Evolutionary conservation across 2,797 vertebrate species (phyloP).

Genomic region (Sebastes iracundus): DNA sequence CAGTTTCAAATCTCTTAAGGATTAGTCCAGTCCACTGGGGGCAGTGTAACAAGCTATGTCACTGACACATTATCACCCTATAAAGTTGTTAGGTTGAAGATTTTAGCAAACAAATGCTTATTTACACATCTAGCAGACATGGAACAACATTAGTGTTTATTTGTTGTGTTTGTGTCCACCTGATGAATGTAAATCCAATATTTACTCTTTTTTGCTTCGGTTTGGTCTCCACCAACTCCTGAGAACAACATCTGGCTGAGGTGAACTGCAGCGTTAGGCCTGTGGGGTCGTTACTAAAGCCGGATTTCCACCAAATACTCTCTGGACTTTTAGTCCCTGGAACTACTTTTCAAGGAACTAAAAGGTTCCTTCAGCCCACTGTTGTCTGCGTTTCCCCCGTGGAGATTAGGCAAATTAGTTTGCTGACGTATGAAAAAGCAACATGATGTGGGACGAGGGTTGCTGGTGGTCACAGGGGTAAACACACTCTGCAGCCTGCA

Average conservation of each 20-base stretch:
- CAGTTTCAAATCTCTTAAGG: neutral
- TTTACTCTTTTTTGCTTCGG: neutral
- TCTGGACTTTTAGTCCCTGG: too few relatives aligned
- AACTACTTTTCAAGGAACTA: too few relatives aligned
- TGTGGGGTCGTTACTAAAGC: neutral
- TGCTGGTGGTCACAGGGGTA: too few relatives aligned
- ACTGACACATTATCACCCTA: neutral
- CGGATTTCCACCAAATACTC: accelerated
- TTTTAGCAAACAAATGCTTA: neutral
- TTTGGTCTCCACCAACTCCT: neutral
- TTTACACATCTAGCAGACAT: neutral
- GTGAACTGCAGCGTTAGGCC: neutral
- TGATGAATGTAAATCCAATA: neutral
- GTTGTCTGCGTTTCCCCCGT: accelerated
- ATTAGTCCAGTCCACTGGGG: neutral
- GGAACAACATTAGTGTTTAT: neutral
- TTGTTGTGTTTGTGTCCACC: neutral
- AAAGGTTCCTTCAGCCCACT: too few relatives aligned
- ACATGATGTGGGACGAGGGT: accelerated
- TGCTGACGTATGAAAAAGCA: too few relatives aligned
- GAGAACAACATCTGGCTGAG: neutral
- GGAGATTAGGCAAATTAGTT: too few relatives aligned
- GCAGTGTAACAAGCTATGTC: accelerated
- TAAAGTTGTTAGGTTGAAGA: neutral
- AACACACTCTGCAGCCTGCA: too few relatives aligned